Evolutionary conservation across 2,797 vertebrate genomes (phyloP), one percentile per base, ranked within the genome.

Genomic region (Phrynocephalus guinanensis): DNA sequence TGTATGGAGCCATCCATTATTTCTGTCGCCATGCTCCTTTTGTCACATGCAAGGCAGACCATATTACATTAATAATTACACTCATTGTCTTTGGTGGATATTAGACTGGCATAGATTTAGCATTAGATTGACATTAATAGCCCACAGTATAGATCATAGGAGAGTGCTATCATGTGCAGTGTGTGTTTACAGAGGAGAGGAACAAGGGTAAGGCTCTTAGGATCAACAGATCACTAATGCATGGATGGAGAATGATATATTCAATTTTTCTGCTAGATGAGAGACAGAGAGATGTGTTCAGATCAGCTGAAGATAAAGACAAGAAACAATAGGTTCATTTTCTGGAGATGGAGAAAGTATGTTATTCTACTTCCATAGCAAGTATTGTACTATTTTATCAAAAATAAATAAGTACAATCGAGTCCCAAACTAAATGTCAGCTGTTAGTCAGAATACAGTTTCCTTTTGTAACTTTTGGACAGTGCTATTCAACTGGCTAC

Each of bases 241-340:
- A 82, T 83, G 83, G 13, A 16, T 86, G 85, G 24, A 86, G 80
- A 90, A 67, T 28, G 50, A 82, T 24, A 6, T 44, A 82, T 38
- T 85, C 87, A 7, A 82, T 1, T 83, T 7, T 56, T 85, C 81
- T 90, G 24, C 56, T 52, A 0, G 24, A 67, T 50, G 52, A 16
- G 68, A 89, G 90, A 86, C 60, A 30, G 6, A 79, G 48, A 86
- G 83, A 44, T 77, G 18, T 15, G 2, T 88, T 86, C 33, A 87
- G 84, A 84, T 89, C 86, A 88, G 50, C 84, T 88, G 70, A 67
- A 90, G 76, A 91, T 88, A 71, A 91, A 80, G 70, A 82, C 84
- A 87, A 33, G 85, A 30, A 68, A 90, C 72, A 82, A 82, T 68
- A 67, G 48, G 60, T 15, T 70, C 52, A 5, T 85, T 18, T 85